Conservation (phyloP, 1,140 invertebrate species). For the Drosophila subpulchrella region DNA sequence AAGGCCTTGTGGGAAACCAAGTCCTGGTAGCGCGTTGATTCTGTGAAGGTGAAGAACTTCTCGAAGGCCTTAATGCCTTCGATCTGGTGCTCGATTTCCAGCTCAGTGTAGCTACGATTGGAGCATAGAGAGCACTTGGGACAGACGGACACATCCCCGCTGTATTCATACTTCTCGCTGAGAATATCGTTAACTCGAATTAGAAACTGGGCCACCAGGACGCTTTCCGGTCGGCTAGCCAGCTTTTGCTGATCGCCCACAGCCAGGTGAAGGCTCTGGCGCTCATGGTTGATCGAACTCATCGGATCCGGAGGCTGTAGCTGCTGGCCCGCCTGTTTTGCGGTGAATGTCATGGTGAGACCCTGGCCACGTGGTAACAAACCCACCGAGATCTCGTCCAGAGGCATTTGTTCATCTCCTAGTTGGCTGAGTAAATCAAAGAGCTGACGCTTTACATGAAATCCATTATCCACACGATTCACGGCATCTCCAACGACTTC, state of each 20-base stretch:
- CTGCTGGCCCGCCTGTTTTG: conserved; percentile 10
- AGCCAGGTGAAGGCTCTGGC: conserved; percentile 25
- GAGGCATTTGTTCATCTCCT: conserved; percentile 48
- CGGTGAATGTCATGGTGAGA: conserved; percentile 47
- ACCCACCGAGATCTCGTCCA: conserved; percentile 34
- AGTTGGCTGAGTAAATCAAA: conserved; percentile 50
- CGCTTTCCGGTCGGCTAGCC: conserved; percentile 22
- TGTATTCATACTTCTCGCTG: conserved; percentile 16
- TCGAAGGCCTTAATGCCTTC: conserved; percentile 63
- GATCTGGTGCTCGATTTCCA: conserved; percentile 67
- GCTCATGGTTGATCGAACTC: conserved; percentile 1
- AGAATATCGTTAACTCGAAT: conserved; percentile 41
- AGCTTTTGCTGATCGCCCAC: conserved; percentile 6
- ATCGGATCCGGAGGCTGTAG: not conserved
- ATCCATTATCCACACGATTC: not conserved
- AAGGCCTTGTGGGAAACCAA: conserved; percentile 52
- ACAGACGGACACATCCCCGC: conserved; percentile 17
- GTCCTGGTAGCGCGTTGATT: conserved; percentile 27
- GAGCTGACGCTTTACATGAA: conserved; percentile 37
- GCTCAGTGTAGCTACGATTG: conserved; percentile 50
- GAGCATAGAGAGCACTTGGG: conserved; percentile 30
- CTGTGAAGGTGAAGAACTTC: conserved; percentile 36
- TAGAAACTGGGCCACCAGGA: conserved; percentile 50
- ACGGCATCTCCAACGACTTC: conserved; percentile 12
- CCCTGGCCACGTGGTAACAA: conserved; percentile 47